These are phyloP conservation scores for Tragulus kanchil DNA, from an alignment of 2,113 vertebrate species.

Conservation along the genomic window DNA sequence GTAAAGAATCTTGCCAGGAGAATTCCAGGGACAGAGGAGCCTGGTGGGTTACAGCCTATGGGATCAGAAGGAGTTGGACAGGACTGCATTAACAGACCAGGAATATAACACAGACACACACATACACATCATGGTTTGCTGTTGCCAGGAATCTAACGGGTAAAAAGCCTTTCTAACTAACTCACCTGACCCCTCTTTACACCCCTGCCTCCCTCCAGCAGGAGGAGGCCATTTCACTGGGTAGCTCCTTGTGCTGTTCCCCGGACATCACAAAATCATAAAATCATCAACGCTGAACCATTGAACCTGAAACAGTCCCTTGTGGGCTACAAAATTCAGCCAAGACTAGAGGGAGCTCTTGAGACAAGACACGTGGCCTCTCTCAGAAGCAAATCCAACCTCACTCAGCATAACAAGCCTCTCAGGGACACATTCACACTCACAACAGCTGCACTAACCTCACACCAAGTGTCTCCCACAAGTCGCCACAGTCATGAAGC, in stretches of 20 bases:
- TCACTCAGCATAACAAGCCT: constrained; percentile 73
- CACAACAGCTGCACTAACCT: constrained; percentile 82
- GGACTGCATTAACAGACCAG: neutral
- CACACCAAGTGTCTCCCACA: constrained; percentile 40
- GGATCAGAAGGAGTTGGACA: neutral
- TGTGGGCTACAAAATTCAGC: constrained; percentile 41
- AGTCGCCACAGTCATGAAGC: constrained; percentile 58
- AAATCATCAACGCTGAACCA: neutral
- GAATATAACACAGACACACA: neutral
- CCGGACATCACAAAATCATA: neutral
- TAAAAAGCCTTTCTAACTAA: neutral
- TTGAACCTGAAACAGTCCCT: constrained; percentile 54
- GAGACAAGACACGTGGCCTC: constrained; percentile 54
- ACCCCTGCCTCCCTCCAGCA: neutral
- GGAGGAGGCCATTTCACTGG: constrained; percentile 29
- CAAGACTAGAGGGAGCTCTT: constrained; percentile 61
- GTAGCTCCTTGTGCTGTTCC: constrained; percentile 23
- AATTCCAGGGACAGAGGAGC: neutral
- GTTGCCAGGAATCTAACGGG: neutral
- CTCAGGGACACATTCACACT: constrained; percentile 75
- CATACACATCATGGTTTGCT: neutral
- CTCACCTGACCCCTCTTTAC: neutral
- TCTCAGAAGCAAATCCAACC: neutral
- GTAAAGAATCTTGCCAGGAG: neutral
- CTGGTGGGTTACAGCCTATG: neutral